Percentiles rank a stretch among this genome's conserved stretches.
Evolutionary conservation across 2,888 invertebrate species (phyloP).

Genomic region (Leptothorax acervorum): DNA sequence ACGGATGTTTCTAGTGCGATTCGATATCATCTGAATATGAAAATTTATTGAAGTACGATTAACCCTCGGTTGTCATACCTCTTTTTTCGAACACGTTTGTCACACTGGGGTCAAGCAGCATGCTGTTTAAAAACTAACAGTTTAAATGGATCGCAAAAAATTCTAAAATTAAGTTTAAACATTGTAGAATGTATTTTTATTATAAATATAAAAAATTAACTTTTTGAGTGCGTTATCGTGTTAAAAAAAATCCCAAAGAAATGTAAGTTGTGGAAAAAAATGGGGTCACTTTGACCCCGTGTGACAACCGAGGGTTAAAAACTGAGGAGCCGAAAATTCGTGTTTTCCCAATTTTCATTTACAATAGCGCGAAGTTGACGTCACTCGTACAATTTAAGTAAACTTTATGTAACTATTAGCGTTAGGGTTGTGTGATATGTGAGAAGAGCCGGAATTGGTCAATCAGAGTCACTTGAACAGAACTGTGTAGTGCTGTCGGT

Average conservation of each 20-base stretch:
- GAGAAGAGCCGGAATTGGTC: not conserved
- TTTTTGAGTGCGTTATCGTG: too few species aligned
- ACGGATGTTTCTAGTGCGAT: not conserved
- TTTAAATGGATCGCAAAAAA: too few species aligned
- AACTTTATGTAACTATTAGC: not conserved
- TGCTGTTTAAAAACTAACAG: too few species aligned
- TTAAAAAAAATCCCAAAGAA: too few species aligned
- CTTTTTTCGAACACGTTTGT: too few species aligned
- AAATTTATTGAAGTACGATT: not conserved
- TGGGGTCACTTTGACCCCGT: too few species aligned
- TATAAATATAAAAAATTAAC: too few species aligned
- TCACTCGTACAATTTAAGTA: not conserved
- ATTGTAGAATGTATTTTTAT: too few species aligned
- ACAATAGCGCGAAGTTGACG: not conserved
- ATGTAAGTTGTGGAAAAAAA: too few species aligned
- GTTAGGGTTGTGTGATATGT: not conserved
- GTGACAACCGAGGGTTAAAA: not conserved
- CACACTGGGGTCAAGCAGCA: too few species aligned
- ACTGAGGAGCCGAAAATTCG: not conserved
- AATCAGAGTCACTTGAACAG: slow-evolving; percentile 6
- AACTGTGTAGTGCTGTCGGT: not conserved
- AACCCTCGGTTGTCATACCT: too few species aligned
- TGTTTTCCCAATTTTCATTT: not conserved
- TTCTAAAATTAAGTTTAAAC: too few species aligned
- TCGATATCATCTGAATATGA: not conserved